Conservation (phyloP, 1,140 invertebrate genomes). For the Paraescarpia echinospica region DNA sequence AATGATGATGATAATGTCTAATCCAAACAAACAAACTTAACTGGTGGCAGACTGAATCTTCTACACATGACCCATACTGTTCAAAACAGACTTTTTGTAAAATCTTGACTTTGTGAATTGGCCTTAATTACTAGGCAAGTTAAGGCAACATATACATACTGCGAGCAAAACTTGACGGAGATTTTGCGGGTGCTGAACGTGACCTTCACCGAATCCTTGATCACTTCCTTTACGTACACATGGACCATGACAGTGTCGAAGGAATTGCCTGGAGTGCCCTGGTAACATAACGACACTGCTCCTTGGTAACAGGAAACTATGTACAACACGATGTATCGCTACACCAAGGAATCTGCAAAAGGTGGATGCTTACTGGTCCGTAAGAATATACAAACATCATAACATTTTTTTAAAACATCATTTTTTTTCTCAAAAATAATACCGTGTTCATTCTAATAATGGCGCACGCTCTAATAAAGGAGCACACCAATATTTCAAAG, state of each 20-base stretch:
- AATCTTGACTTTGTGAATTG: neutral
- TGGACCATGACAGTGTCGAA: conserved; percentile 8
- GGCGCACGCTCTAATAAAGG: no score
- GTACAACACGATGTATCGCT: no score
- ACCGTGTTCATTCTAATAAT: no score
- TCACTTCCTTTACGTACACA: conserved; percentile 6
- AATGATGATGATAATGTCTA: no score
- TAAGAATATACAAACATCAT: no score
- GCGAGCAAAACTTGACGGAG: conserved; percentile 12
- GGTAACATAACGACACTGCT: neutral
- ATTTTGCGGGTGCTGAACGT: neutral
- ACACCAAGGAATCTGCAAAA: no score
- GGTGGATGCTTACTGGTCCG: no score
- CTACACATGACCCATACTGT: neutral
- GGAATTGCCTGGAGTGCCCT: neutral
- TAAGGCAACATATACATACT: neutral
- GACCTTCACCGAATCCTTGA: conserved; percentile 10
- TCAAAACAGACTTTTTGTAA: neutral
- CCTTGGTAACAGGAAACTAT: neutral
- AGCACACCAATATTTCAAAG: no score
- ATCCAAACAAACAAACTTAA: neutral
- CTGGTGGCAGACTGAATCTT: neutral
- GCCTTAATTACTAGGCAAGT: neutral
- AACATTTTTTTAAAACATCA: no score
- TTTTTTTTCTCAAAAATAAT: no score